Base-by-base conservation (phyloP, 2,797 vertebrate genomes). In the Sebastes minor region DNA sequence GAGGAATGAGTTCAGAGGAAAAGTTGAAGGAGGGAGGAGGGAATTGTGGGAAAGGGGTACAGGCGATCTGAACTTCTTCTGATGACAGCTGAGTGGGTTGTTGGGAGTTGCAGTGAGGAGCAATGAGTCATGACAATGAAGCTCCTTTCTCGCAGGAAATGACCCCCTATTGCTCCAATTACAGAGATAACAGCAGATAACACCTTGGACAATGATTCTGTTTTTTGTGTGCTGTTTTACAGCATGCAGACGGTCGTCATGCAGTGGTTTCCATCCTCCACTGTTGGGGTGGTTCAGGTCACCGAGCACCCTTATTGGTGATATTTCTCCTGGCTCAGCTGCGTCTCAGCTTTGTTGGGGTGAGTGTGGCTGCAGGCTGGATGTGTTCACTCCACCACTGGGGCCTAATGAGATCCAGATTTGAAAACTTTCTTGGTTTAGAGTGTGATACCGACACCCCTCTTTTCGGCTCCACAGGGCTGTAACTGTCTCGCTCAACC, bases 341-440 rank as follows among this genome's bases (percentile, higher is more conserved):
- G 73, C 2, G 65, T 71, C 79, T 88, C 80, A 49, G 82, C 81
- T 91, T 85, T 89, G 75, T 84, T 76, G 86, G 87, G 84, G 86
- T 28, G 80, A 89, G 76, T 74, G 71, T 63, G 83, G 85, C 81
- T 88, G 81, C 77, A 81, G 83, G 81, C 86, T 89, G 85, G 79
- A 91, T 87, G 88, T 72, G 76, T 90, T 91, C 82, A 85, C 74
- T 78, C 76, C 83, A 77, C 69, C 75, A 42, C 81, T 91, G 89
- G 88, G 38, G 14, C 60, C 68, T 94, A 95, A 95, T 93, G 91
- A 90, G 86, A 93, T 90, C 93, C 94, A 95, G 93, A 91, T 90
- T 86, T 73, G 70, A 68, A 72, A 86, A 78, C 65, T 38, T 75
- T 89, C 46, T 64, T 69, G 74, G 71, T 86, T 88, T 76, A 62